Percentiles rank a stretch among this genome's conserved stretches.
These are phyloP conservation scores for Oriolus oriolus DNA, from an alignment of 2,113 vertebrate genomes.

Conservation along the genomic window DNA sequence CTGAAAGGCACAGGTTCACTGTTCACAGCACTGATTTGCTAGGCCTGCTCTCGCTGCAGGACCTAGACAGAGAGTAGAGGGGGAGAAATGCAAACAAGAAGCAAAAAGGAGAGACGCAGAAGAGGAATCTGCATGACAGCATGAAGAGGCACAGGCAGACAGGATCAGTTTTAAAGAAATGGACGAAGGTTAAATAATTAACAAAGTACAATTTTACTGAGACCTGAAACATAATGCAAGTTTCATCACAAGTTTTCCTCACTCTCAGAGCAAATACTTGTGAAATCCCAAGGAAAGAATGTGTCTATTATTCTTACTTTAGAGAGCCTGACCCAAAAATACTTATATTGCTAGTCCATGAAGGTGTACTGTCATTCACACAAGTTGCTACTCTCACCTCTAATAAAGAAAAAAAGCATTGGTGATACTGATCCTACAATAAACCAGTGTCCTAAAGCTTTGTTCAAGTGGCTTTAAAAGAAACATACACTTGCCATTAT, in stretches of 20 bases:
- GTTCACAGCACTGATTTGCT: neutral
- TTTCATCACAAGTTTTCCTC: neutral
- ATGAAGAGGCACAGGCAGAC: neutral
- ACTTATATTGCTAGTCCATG: neutral
- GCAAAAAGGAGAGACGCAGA: neutral
- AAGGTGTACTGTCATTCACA: neutral
- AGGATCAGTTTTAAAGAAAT: neutral
- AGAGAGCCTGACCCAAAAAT: neutral
- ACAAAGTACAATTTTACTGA: neutral
- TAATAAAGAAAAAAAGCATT: neutral
- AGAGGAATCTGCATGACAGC: neutral
- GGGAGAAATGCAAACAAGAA: neutral
- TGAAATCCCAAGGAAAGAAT: neutral
- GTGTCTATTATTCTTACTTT: neutral
- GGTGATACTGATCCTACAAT: neutral
- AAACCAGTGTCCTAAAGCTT: neutral
- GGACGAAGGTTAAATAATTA: neutral
- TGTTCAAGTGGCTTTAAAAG: neutral
- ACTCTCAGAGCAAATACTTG: neutral
- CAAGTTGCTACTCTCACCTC: neutral
- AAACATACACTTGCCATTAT: neutral
- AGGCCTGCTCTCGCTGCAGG: neutral
- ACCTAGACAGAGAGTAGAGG: neutral
- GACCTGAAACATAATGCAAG: neutral
- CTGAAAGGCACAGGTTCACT: neutral